phyloP scores from a whole-genome alignment of 1,140 invertebrate genomes.

The Euura saliciscinereae region DNA sequence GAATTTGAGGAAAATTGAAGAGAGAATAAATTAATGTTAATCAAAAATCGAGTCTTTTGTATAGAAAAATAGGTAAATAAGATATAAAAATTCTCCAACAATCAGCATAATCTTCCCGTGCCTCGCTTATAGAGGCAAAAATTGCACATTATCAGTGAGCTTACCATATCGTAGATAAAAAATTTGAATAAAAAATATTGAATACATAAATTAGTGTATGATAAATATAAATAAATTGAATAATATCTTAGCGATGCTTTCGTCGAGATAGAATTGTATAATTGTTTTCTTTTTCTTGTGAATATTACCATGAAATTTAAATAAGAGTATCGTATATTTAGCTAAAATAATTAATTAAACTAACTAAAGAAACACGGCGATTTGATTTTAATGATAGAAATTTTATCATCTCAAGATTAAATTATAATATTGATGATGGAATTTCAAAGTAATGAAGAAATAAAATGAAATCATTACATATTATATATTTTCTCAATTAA shows the following conservation, averaged over 20 bases:
- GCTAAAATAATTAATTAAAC: too few relatives aligned
- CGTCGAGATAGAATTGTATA: background rate
- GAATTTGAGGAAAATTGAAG: too few relatives aligned
- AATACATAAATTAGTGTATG: too few relatives aligned
- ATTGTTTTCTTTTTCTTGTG: too few relatives aligned
- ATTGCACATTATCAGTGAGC: background rate
- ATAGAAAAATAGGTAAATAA: too few relatives aligned
- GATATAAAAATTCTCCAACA: background rate
- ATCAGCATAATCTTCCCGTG: slow-evolving; percentile 14
- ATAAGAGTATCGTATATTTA: too few relatives aligned
- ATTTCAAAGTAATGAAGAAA: background rate
- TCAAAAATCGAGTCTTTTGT: too few relatives aligned
- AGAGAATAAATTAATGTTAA: too few relatives aligned
- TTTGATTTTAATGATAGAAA: background rate
- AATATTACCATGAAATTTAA: too few relatives aligned
- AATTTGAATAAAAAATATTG: too few relatives aligned
- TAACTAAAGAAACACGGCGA: too few relatives aligned
- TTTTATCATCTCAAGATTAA: background rate
- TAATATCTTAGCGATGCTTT: background rate
- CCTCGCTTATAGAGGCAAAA: background rate
- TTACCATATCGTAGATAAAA: background rate
- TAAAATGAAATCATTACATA: background rate
- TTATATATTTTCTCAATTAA: background rate
- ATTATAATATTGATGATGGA: too few relatives aligned
- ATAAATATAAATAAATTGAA: background rate